A percentile compares a stretch with the other conserved stretches of the same genome.
These are phyloP conservation scores for Drosophila fungiperda DNA, from an alignment of 2,888 invertebrate genomes.

Conservation along the genomic window DNA sequence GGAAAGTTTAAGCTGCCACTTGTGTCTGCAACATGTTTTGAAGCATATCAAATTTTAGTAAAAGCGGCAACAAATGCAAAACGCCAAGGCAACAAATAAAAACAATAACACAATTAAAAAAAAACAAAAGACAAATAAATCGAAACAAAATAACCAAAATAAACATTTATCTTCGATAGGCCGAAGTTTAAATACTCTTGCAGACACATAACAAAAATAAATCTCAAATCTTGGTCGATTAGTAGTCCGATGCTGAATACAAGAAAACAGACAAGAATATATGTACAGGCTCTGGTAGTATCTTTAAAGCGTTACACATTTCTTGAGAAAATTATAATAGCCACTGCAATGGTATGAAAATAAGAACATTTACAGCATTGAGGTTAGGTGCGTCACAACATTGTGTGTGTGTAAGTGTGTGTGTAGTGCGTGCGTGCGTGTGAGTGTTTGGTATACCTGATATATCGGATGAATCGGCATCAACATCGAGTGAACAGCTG, in stretches of 20 bases:
- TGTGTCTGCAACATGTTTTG: conserved; percentile 83
- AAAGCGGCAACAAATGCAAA: conserved; percentile 31
- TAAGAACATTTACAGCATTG: conserved; percentile 32
- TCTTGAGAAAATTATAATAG: not conserved
- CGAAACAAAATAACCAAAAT: conserved; percentile 6
- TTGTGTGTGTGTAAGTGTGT: not conserved
- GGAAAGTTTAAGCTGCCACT: conserved; percentile 88
- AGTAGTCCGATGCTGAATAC: not conserved
- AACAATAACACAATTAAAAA: conserved; percentile 18
- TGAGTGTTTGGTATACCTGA: conserved; percentile 87
- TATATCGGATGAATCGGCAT: conserved; percentile 89
- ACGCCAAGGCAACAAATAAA: conserved; percentile 20
- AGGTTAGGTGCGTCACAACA: conserved; percentile 33
- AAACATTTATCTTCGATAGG: conserved; percentile 7
- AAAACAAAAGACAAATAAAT: conserved; percentile 33
- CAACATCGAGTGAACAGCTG: conserved; percentile 94
- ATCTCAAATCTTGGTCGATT: not conserved
- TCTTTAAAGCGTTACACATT: not conserved
- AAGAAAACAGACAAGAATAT: not conserved
- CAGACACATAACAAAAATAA: not conserved
- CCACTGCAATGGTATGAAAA: conserved; percentile 2
- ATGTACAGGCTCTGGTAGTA: not conserved
- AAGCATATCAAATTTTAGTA: conserved; percentile 4
- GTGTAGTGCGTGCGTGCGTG: not conserved
- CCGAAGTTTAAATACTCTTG: conserved; percentile 7